Evolutionary conservation across 1,140 invertebrate genomes (phyloP), one percentile per base, ranked within the genome.

Genomic region (Formica exsecta): DNA sequence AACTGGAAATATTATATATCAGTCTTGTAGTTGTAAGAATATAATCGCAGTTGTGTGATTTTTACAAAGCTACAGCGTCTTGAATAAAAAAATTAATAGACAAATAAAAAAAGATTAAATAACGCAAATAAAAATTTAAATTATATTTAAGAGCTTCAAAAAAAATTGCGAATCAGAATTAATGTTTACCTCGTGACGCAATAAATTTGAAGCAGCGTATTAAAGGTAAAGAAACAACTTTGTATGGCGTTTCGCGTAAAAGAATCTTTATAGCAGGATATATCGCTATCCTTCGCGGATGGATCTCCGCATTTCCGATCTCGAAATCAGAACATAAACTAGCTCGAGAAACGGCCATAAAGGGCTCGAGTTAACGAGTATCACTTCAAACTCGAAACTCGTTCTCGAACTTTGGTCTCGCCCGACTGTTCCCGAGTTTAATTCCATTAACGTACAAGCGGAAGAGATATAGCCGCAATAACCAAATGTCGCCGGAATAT

Each of bases 301-400:
- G 25, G 71, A 64, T 71, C 48, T 61, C 36, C 44, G 86, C 65
- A 11, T 87, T 85, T 77, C 57, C 65, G 79, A 89, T 79, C 59
- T 77, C 59, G 59, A 79, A 85, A 25, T 66, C 57, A 25, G 54
- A 85, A 57, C 74, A 51, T 65, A 73, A 84, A 79, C 66, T 66
- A 32, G 76, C n/a, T 41, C 57, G 59, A 38, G 51, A 68, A 89
- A 88, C 54, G 81, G 51, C 65, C 59, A 77, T 61, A 51, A 85
- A 79, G 51, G 73, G 74, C 19, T 54, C 13, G 51, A 79, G 87
- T 79, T 74, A 79, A 73, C 41, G 62, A 88, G 85, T 81, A 73
- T 87, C 62, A 79, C 68, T 86, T 64, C 71, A 88, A 89, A 86
- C 75, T 79, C 61, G 87, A 83, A 89, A 86, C 87, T 88, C 61